phyloP scores from a whole-genome alignment of 2,888 invertebrate species.

The Amblyteles armatorius region DNA sequence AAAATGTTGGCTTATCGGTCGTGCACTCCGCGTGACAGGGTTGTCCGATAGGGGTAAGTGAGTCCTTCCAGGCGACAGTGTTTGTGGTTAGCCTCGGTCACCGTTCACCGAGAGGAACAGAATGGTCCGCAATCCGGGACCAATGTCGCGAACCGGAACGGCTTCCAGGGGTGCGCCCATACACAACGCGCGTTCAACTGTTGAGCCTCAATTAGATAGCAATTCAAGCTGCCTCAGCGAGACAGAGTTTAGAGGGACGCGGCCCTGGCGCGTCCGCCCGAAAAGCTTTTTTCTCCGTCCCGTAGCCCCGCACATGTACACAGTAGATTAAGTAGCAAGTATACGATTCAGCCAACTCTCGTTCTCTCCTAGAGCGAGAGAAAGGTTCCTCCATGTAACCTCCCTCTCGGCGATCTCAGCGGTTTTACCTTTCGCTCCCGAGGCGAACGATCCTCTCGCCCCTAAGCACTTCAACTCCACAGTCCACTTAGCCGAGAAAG shows the following conservation, averaged over 20 bases:
- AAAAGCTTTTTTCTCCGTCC: slow-evolving; percentile 44
- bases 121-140: slow-evolving; percentile 30
- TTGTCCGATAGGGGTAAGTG: neutral
- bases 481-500: slow-evolving; percentile 50
- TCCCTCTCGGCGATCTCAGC: slow-evolving; percentile 51
- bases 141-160: slow-evolving; percentile 40
- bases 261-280: slow-evolving; percentile 17
- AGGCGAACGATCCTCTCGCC: slow-evolving; percentile 47
- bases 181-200: slow-evolving; percentile 65
- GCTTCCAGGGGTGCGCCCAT: slow-evolving; percentile 55
- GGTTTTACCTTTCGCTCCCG: slow-evolving; percentile 48
- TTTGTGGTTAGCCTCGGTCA: slow-evolving; percentile 43
- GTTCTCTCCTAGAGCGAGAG: slow-evolving; percentile 9
- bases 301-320: slow-evolving; percentile 11
- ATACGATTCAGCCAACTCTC: slow-evolving; percentile 19
- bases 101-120: slow-evolving; percentile 15
- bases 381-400: slow-evolving; percentile 15
- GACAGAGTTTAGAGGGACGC: slow-evolving; percentile 29
- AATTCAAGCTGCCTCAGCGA: slow-evolving; percentile 61
- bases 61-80: neutral
- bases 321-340: slow-evolving; percentile 13
- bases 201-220: slow-evolving; percentile 67
- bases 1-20: neutral
- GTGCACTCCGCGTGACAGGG: neutral
- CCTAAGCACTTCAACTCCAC: slow-evolving; percentile 55